Conservation (phyloP, 2,797 vertebrate species). For the Capromys pilorides region DNA sequence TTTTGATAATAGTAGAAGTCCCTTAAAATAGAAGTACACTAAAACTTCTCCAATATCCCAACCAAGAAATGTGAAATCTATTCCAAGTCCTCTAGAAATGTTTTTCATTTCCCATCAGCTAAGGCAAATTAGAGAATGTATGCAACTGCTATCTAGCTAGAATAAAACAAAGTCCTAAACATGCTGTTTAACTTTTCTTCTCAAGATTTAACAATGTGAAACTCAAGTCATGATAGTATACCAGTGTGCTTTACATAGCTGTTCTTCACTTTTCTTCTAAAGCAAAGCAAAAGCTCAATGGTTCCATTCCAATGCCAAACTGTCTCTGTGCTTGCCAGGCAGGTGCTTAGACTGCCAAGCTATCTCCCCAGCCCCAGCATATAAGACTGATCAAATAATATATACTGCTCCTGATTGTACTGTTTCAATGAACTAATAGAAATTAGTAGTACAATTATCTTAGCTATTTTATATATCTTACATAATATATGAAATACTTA, state of each 20-base stretch:
- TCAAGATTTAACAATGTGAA: neutral
- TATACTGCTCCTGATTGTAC: too few species aligned
- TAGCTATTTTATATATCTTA: too few species aligned
- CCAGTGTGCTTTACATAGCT: neutral
- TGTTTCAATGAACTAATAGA: too few species aligned
- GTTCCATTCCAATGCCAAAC: neutral
- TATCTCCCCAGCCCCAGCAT: too few species aligned
- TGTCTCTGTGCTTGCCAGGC: too few species aligned
- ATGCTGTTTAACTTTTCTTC: neutral
- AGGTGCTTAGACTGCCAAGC: too few species aligned
- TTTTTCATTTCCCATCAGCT: neutral
- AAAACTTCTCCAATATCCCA: neutral
- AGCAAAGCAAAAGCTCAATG: neutral
- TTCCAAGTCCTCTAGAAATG: conserved; percentile 18
- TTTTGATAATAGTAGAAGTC: neutral
- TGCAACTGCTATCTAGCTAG: neutral
- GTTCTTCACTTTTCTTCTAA: neutral
- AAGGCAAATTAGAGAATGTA: conserved; percentile 41
- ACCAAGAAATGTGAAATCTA: conserved; percentile 42
- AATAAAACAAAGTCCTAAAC: too few species aligned
- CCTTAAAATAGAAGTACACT: neutral
- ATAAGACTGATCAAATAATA: too few species aligned
- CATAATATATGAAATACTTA: too few species aligned
- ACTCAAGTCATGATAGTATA: neutral
- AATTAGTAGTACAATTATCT: too few species aligned